A percentile compares a stretch with the other conserved stretches of the same genome.
Evolutionary conservation across 2,797 vertebrate genomes (phyloP).

Genomic region (Amazonetta brasiliensis): DNA sequence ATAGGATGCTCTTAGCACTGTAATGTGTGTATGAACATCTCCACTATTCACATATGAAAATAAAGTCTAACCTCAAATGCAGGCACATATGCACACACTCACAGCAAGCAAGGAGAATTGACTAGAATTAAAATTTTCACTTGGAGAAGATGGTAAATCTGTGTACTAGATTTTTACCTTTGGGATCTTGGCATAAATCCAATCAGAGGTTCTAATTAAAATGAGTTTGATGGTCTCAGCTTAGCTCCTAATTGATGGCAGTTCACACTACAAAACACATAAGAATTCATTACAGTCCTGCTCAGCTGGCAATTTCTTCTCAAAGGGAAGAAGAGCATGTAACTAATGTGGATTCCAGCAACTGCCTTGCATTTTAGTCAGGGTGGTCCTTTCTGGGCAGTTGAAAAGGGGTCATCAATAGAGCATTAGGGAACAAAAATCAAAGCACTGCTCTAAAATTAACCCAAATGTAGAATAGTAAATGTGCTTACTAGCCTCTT

Average conservation of each 20-base stretch:
- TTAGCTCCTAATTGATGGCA: slow-evolving; percentile 55
- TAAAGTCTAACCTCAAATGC: background rate
- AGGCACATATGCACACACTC: background rate
- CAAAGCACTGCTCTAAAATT: background rate
- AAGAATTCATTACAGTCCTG: slow-evolving; percentile 30
- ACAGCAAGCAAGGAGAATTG: background rate
- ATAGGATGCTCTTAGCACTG: slow-evolving; percentile 20
- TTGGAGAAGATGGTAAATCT: slow-evolving; percentile 6
- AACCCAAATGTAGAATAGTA: background rate
- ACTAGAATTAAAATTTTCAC: slow-evolving; percentile 38
- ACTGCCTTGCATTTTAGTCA: background rate
- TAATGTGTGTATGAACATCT: background rate
- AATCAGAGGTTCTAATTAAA: slow-evolving; percentile 68
- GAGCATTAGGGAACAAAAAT: background rate
- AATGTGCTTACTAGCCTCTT: background rate
- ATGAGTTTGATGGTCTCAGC: slow-evolving; percentile 57
- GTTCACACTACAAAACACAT: slow-evolving; percentile 33
- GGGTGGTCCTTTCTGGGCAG: background rate
- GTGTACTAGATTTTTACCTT: slow-evolving; percentile 23
- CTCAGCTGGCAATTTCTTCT: slow-evolving; percentile 49
- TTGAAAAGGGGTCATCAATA: background rate
- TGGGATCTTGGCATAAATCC: slow-evolving; percentile 56
- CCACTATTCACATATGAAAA: background rate
- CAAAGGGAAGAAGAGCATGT: background rate
- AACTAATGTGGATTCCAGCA: slow-evolving; percentile 2